Evolutionary conservation across 2,888 invertebrate genomes (phyloP).

Genomic region (Thecocarcelia acutangulata): DNA sequence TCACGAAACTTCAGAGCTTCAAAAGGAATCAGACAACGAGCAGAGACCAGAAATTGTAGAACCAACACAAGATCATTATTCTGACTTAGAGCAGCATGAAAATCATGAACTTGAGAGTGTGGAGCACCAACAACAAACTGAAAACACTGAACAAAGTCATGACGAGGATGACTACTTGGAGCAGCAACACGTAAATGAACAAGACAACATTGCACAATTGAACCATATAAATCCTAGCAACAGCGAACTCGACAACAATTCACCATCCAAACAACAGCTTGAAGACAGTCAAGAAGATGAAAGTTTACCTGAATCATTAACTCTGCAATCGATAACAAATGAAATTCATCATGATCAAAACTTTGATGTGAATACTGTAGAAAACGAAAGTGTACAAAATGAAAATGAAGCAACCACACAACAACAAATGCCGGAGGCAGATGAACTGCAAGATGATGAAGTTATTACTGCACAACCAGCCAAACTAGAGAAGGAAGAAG

Average conservation of each 20-base stretch:
- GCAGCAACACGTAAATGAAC: not conserved
- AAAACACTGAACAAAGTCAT: not conserved
- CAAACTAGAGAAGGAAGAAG: conserved; percentile 28
- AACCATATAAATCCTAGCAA: conserved; percentile 21
- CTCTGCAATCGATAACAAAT: conserved; percentile 45
- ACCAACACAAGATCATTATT: conserved; percentile 13
- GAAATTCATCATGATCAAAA: conserved; percentile 48
- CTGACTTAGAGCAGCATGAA: not conserved
- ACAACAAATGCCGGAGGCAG: conserved; percentile 45
- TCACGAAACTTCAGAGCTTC: no score
- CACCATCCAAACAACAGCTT: conserved; percentile 29
- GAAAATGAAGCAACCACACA: conserved; percentile 56
- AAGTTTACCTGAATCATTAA: conserved; percentile 47
- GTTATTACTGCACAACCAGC: conserved; percentile 60
- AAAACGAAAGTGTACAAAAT: conserved; percentile 63
- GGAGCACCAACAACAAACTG: not conserved
- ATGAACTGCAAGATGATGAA: conserved; percentile 43
- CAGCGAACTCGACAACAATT: conserved; percentile 22
- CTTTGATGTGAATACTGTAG: conserved; percentile 33
- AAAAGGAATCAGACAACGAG: no score
- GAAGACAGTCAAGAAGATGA: conserved; percentile 34
- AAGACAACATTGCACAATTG: conserved; percentile 13
- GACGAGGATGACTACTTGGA: not conserved
- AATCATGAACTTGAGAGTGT: not conserved
- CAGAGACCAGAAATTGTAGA: not conserved